Percentiles rank a stretch among this genome's conserved stretches.
These are phyloP conservation scores for Heliopora coerulea DNA, from an alignment of 92 coral and sea anemone species.

Conservation along the genomic window DNA sequence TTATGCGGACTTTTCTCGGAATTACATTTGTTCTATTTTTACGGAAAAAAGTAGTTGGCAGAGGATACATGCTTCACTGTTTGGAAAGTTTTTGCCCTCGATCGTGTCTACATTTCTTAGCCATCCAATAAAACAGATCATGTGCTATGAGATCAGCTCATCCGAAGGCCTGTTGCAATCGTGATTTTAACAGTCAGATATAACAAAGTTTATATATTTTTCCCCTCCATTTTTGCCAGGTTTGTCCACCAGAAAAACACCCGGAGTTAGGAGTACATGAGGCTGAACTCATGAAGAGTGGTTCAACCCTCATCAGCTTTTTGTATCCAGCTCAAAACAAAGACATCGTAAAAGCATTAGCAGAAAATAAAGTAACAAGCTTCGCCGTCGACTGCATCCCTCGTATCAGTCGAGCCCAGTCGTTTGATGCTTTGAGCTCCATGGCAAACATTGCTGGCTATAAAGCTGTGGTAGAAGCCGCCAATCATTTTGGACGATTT, in stretches of 20 bases:
- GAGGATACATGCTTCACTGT: too few relatives aligned
- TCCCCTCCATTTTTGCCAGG: slow-evolving; percentile 48
- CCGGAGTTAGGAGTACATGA: slow-evolving; percentile 68
- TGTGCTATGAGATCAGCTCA: too few relatives aligned
- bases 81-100: too few relatives aligned
- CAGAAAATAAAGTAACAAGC: slow-evolving; percentile 77
- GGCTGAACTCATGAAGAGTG: slow-evolving; percentile 89
- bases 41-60: too few relatives aligned
- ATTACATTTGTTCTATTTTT: too few relatives aligned
- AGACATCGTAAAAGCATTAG: slow-evolving; percentile 72
- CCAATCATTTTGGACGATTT: slow-evolving; percentile 95
- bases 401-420: slow-evolving; percentile 88
- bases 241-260: slow-evolving; percentile 80
- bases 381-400: slow-evolving; percentile 97
- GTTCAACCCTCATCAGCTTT: slow-evolving; percentile 80
- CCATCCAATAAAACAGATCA: too few relatives aligned
- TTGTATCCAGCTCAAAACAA: slow-evolving; percentile 95
- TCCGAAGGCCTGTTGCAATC: too few relatives aligned
- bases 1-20: too few relatives aligned
- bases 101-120: too few relatives aligned
- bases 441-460: slow-evolving; percentile 99
- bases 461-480: slow-evolving; percentile 96
- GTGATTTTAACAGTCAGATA: too few relatives aligned
- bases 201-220: too few relatives aligned
- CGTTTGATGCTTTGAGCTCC: slow-evolving; percentile 92